These are phyloP conservation scores for Podarcis lilfordi DNA, from an alignment of 2,797 vertebrate genomes.

Conservation along the genomic window DNA sequence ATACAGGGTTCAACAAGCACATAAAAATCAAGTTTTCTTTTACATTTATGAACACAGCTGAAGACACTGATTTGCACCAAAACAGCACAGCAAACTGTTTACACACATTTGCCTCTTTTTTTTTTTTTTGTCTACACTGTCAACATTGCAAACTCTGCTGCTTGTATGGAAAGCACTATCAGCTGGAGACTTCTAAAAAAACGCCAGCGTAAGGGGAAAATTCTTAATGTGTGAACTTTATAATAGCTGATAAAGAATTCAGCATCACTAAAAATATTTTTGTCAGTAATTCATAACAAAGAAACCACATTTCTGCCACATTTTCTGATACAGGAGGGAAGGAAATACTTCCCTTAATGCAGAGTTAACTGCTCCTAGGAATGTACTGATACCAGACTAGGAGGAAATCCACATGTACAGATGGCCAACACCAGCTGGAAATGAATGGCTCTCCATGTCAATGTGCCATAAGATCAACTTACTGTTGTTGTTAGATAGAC, in stretches of 20 bases:
- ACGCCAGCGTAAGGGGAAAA: not conserved
- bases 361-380: not conserved
- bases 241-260: conserved; percentile 1
- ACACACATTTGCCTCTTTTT: not conserved
- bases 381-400: not conserved
- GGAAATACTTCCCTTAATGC: not conserved
- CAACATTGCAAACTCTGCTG: not conserved
- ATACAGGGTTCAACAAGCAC: not conserved
- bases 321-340: not conserved
- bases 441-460: not conserved
- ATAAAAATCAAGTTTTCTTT: not conserved
- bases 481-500: not conserved
- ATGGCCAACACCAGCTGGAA: not conserved
- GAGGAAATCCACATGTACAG: not conserved
- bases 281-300: not conserved
- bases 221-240: not conserved
- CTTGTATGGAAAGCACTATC: not conserved
- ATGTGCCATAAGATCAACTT: not conserved
- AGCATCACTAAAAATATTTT: not conserved
- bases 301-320: not conserved
- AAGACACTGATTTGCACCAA: conserved; percentile 2
- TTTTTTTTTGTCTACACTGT: not conserved
- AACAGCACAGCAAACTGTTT: not conserved
- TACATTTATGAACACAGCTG: not conserved
- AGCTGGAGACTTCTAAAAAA: not conserved